A percentile compares a stretch with the other conserved stretches of the same genome.
Conservation (phyloP, 2,797 vertebrate genomes). For the Parauchenoglanis punctatus region DNA sequence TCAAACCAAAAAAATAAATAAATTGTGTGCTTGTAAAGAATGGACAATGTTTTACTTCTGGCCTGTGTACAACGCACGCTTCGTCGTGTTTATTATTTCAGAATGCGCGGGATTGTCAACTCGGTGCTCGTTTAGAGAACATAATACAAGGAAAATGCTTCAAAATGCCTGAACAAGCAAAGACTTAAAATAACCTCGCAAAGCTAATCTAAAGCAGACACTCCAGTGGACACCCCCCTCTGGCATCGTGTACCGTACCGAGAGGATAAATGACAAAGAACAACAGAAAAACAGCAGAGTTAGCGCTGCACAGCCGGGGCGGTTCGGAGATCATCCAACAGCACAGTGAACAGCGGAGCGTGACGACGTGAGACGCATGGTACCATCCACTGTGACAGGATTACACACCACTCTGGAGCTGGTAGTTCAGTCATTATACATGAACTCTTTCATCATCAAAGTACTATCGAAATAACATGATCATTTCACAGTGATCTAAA, state of each 20-base stretch:
- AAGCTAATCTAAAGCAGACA: slow-evolving; percentile 54
- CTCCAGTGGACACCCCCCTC: slow-evolving; percentile 49
- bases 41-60: slow-evolving; percentile 39
- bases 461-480: too few species aligned
- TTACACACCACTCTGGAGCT: background rate
- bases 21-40: slow-evolving; percentile 25
- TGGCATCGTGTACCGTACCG: slow-evolving; percentile 33
- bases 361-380: background rate
- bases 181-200: slow-evolving; percentile 45
- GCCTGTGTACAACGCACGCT: slow-evolving; percentile 25
- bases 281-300: slow-evolving; percentile 46
- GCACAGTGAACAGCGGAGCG: background rate
- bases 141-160: slow-evolving; percentile 47
- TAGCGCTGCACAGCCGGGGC: background rate
- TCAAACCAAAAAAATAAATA: slow-evolving; percentile 22
- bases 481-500: background rate
- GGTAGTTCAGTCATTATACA: too few species aligned
- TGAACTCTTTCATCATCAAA: too few species aligned
- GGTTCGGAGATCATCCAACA: background rate
- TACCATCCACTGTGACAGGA: background rate
- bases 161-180: slow-evolving; percentile 47
- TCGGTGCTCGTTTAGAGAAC: slow-evolving; percentile 32
- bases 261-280: slow-evolving; percentile 54
- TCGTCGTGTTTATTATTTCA: slow-evolving; percentile 47
- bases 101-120: slow-evolving; percentile 47